Conservation (phyloP, 1,140 invertebrate species). For the Drepana arcuata region DNA sequence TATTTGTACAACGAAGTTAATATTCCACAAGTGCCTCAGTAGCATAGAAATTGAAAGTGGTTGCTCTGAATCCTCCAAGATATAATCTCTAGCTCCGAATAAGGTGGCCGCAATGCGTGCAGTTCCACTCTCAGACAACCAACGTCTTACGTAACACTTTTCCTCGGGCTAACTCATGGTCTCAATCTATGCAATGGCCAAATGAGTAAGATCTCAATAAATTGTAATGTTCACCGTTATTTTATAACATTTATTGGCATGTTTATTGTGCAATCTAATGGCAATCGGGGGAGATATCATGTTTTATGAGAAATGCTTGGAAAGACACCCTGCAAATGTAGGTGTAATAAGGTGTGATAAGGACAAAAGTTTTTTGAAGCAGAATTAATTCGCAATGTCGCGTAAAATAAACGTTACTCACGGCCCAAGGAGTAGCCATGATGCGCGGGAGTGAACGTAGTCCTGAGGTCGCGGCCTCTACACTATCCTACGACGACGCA, state of each 20-base stretch:
- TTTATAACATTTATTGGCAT: not conserved
- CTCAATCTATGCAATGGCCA: not conserved
- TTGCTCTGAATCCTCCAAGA: slow-evolving; percentile 4
- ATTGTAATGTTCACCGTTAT: not conserved
- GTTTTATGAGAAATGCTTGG: too few relatives aligned
- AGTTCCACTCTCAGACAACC: not conserved
- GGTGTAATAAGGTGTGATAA: too few relatives aligned
- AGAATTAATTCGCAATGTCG: slow-evolving; percentile 16
- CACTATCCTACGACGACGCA: slow-evolving; percentile 2
- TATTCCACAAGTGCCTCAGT: not conserved
- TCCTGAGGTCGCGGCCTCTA: slow-evolving; percentile 14
- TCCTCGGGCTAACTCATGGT: not conserved
- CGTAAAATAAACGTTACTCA: slow-evolving; percentile 30
- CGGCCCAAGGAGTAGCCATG: slow-evolving; percentile 50
- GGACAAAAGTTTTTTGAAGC: slow-evolving; percentile 9
- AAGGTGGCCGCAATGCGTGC: not conserved
- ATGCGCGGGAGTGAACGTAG: slow-evolving; percentile 23
- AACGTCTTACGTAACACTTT: not conserved
- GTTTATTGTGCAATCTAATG: too few relatives aligned
- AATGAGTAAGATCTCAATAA: not conserved
- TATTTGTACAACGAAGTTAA: not conserved
- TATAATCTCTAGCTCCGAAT: slow-evolving; percentile 16
- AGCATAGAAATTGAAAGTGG: slow-evolving; percentile 8
- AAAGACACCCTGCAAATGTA: too few relatives aligned
- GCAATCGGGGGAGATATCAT: too few relatives aligned